Conservation (phyloP, 2,888 invertebrate genomes). For the Cosmopolites sordidus region DNA sequence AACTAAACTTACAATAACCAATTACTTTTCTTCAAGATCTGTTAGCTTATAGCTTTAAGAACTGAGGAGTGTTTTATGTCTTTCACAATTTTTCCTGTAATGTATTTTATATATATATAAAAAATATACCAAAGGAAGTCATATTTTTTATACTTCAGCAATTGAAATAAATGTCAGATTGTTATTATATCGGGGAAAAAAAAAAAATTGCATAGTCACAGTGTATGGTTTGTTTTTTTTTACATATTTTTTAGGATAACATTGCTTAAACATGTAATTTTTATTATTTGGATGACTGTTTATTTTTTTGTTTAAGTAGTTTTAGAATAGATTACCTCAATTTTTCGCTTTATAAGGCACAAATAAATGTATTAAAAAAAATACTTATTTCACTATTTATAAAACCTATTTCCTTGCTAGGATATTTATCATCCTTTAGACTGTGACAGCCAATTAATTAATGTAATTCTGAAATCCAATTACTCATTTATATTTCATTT, state of each 20-base stretch:
- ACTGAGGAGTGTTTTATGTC: constrained; percentile 19
- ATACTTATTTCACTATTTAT: background rate
- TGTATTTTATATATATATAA: background rate
- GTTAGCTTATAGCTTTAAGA: constrained; percentile 20
- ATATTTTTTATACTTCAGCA: background rate
- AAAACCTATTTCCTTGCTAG: background rate
- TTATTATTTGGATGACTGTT: too few species aligned
- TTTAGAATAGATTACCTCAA: constrained; percentile 1
- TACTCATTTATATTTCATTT: too few species aligned
- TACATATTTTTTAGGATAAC: too few species aligned
- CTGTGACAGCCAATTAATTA: too few species aligned
- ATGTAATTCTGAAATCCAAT: too few species aligned
- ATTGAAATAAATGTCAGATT: too few species aligned
- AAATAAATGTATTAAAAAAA: constrained; percentile 5
- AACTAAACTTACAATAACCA: constrained; percentile 6
- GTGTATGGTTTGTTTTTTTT: too few species aligned
- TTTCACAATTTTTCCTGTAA: constrained; percentile 9
- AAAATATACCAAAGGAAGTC: background rate
- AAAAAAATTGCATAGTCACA: too few species aligned
- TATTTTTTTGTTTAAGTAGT: too few species aligned
- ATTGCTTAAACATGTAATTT: too few species aligned
- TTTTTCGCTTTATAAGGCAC: constrained; percentile 17
- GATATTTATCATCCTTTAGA: too few species aligned
- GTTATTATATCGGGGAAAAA: too few species aligned
- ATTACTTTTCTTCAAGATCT: background rate